Percentiles rank a stretch among this genome's conserved stretches.
Conservation (phyloP, 2,888 invertebrate species). For the Drosophila trichaetosa region DNA sequence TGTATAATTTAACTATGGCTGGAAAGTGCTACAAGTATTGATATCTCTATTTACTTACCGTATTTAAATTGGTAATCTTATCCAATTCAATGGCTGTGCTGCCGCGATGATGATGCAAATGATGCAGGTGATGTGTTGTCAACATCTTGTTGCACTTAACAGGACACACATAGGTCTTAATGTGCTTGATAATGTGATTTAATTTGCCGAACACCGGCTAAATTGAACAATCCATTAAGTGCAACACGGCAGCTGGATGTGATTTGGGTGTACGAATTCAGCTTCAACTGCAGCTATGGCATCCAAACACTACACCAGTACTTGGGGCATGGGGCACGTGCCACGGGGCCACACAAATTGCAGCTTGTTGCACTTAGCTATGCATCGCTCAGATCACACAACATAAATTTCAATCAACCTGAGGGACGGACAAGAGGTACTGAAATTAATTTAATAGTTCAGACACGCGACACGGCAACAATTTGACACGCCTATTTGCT, state of each 20-base stretch:
- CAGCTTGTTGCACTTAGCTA: conserved; percentile 62
- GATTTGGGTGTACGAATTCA: conserved; percentile 19
- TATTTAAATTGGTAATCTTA: conserved; percentile 84
- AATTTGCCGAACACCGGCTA: conserved; percentile 35
- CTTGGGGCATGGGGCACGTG: conserved; percentile 2
- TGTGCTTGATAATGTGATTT: conserved; percentile 29
- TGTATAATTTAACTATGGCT: not conserved
- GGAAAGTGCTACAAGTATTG: not conserved
- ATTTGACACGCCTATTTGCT: conserved; percentile 40
- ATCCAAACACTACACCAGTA: conserved; percentile 8
- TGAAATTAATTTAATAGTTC: conserved; percentile 39
- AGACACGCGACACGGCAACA: conserved; percentile 44
- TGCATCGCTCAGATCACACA: conserved; percentile 65
- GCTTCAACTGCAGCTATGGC: conserved; percentile 16
- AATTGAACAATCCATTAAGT: conserved; percentile 66
- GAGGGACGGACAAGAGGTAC: conserved; percentile 27
- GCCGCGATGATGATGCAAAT: conserved; percentile 84
- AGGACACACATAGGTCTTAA: conserved; percentile 54
- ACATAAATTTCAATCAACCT: conserved; percentile 57
- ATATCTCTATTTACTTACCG: conserved; percentile 74
- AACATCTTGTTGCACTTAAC: conserved; percentile 80
- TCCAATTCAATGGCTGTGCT: conserved; percentile 84
- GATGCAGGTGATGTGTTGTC: conserved; percentile 85
- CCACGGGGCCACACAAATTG: conserved; percentile 40
- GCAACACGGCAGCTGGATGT: conserved; percentile 22